These are phyloP conservation scores for Macquaria ambigua DNA, from an alignment of 2,113 vertebrate genomes.

Conservation along the genomic window DNA sequence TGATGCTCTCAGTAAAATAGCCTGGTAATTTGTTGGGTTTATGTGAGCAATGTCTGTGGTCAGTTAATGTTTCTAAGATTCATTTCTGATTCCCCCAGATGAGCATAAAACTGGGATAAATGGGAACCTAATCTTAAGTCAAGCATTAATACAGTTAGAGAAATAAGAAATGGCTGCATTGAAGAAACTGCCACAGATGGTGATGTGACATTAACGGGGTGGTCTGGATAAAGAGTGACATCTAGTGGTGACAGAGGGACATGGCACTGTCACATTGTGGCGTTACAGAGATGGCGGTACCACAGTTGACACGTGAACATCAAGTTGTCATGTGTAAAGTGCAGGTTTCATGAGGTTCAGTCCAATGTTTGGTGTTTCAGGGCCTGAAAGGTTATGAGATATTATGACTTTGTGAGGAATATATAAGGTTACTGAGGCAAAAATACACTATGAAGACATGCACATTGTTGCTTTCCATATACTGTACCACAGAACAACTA, in stretches of 20 bases:
- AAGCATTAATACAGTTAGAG: not conserved
- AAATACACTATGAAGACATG: not conserved
- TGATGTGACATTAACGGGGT: accelerated
- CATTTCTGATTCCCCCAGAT: not conserved
- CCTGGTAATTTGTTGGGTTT: not conserved
- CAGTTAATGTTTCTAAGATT: not conserved
- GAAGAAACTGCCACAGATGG: not conserved
- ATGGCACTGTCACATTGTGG: not conserved
- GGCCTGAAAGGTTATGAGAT: not conserved
- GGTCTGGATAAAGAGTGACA: conserved; percentile 57
- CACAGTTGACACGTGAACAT: not conserved
- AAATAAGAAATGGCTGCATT: not conserved
- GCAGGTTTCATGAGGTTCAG: not conserved
- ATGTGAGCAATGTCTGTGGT: not conserved
- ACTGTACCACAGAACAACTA: not conserved
- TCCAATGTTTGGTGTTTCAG: not conserved
- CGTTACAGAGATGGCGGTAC: not conserved
- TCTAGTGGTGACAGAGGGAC: conserved; percentile 58
- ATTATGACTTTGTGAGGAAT: not conserved
- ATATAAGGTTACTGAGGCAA: not conserved
- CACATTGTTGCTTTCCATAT: not conserved
- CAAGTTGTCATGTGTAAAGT: not conserved
- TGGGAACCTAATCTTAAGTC: not conserved
- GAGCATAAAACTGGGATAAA: too few species aligned
- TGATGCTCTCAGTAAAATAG: not conserved